These are phyloP conservation scores for Palythoa grandiflora DNA, from an alignment of 92 coral and sea anemone species.

Conservation along the genomic window DNA sequence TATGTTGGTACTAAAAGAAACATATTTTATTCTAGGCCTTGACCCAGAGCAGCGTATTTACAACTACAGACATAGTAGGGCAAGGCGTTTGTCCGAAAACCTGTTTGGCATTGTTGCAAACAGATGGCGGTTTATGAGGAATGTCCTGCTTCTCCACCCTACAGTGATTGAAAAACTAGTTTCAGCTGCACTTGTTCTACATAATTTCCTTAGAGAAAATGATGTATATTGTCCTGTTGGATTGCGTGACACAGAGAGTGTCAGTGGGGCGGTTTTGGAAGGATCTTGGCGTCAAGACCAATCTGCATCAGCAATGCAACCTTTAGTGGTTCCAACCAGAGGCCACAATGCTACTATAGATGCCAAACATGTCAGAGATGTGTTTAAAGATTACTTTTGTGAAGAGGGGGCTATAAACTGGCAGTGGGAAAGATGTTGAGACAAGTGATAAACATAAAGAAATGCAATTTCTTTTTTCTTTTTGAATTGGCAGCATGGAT, in stretches of 20 bases:
- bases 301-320: not conserved
- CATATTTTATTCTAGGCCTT: constrained; percentile 28
- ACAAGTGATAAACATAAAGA: constrained; percentile 4
- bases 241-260: constrained; percentile 41
- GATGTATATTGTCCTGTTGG: constrained; percentile 54
- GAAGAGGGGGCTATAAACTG: constrained; percentile 37
- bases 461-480: not conserved
- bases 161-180: constrained; percentile 29
- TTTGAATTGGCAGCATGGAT: constrained; percentile 1
- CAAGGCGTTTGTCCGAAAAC: constrained; percentile 57
- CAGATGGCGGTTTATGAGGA: constrained; percentile 54
- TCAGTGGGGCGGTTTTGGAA: constrained; percentile 17
- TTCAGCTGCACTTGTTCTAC: constrained; percentile 54
- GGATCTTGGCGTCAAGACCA: constrained; percentile 37
- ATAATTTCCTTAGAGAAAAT: constrained; percentile 53
- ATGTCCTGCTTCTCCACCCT: constrained; percentile 44
- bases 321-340: constrained; percentile 31
- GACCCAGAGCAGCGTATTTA: constrained; percentile 54
- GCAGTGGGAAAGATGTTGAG: constrained; percentile 48
- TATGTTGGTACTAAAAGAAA: constrained; percentile 11
- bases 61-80: constrained; percentile 67
- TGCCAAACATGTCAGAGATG: constrained; percentile 39
- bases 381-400: no score
- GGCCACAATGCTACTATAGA: constrained; percentile 34
- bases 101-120: constrained; percentile 67